A percentile compares a stretch with the other conserved stretches of the same genome.
Conservation (phyloP, 2,113 vertebrate genomes). For the Tenebrosternarchus preto region DNA sequence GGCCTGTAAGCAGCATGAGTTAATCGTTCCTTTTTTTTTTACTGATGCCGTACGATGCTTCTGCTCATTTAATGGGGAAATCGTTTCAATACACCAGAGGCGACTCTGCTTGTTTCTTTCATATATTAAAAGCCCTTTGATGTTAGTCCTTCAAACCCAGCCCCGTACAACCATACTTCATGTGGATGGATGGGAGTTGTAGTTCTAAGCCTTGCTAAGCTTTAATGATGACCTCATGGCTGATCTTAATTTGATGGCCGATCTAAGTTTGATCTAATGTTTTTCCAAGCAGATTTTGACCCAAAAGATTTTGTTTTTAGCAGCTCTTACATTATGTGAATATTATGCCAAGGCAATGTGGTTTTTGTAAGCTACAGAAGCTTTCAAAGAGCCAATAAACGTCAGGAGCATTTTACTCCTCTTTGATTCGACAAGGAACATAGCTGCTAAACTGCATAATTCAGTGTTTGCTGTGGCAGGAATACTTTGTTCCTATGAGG, state of each 20-base stretch:
- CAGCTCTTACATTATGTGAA: conserved; percentile 8
- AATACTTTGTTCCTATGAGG: background rate
- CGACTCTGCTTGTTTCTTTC: background rate
- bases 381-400: conserved; percentile 18
- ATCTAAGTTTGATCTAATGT: conserved; percentile 12
- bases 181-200: background rate
- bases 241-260: conserved; percentile 2
- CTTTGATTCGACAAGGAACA: background rate
- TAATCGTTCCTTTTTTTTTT: background rate
- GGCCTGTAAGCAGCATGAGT: conserved; percentile 1
- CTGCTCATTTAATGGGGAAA: conserved; percentile 22
- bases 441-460: conserved; percentile 30
- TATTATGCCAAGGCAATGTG: conserved; percentile 16
- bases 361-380: background rate
- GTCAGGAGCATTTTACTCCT: conserved; percentile 42
- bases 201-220: background rate
- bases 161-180: background rate
- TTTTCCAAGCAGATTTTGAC: conserved; percentile 6
- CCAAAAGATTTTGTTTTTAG: conserved; percentile 28
- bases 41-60: background rate
- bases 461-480: background rate
- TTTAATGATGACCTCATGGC: conserved; percentile 16
- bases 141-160: conserved; percentile 32
- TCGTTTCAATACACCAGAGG: background rate
- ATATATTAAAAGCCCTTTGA: conserved; percentile 1